phyloP scores from a whole-genome alignment of 2,113 vertebrate species.

The Gracilinanus agilis region DNA sequence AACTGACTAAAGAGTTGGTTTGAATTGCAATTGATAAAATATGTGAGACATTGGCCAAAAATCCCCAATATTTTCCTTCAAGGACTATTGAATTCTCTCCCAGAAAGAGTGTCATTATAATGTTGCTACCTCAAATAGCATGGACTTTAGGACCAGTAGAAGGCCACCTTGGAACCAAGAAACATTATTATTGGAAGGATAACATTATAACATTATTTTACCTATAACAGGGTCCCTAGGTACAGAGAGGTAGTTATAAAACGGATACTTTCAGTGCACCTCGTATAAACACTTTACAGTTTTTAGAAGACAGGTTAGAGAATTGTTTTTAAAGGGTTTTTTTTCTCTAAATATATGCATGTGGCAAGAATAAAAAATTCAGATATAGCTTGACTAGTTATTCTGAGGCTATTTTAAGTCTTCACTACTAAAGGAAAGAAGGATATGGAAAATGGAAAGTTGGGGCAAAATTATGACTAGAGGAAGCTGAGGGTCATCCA shows the following conservation, averaged over 20 bases:
- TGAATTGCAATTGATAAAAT: too few species aligned
- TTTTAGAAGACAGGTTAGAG: not conserved
- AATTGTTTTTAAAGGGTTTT: not conserved
- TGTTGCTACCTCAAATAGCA: not conserved
- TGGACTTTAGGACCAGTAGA: not conserved
- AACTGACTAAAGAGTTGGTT: too few species aligned
- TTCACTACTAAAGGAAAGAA: not conserved
- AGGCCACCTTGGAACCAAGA: not conserved
- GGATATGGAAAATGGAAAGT: not conserved
- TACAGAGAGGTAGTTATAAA: not conserved
- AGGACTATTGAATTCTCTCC: not conserved
- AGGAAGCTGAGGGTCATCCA: not conserved
- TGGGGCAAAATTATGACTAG: not conserved
- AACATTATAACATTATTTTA: not conserved
- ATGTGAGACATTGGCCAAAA: not conserved
- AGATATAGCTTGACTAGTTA: not conserved
- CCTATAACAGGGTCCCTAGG: not conserved
- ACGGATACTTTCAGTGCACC: not conserved
- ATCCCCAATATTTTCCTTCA: not conserved
- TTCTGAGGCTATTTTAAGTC: not conserved
- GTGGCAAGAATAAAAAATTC: not conserved
- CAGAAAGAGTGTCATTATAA: not conserved
- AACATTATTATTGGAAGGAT: not conserved
- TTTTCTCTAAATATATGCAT: not conserved
- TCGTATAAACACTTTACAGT: not conserved